phyloP scores from a whole-genome alignment of 2,797 vertebrate genomes.

The Sparus aurata region DNA sequence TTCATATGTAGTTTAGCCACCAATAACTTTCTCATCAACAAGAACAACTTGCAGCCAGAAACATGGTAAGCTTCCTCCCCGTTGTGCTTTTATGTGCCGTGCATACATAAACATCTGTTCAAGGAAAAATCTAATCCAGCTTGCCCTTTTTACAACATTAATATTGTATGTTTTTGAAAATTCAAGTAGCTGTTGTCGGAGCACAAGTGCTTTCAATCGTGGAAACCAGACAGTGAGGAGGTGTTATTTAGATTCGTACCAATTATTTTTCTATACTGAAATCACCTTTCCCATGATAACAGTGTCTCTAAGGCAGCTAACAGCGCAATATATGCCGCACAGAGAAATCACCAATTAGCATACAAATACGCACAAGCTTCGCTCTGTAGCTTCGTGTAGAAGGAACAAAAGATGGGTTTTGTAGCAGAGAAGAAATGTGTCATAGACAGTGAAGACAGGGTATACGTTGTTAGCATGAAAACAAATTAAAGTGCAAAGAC shows the following conservation, averaged over 20 bases:
- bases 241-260: conserved; percentile 50
- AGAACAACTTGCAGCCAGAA: conserved; percentile 48
- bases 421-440: conserved; percentile 9
- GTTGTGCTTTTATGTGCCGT: background rate
- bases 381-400: conserved; percentile 29
- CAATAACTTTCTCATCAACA: conserved; percentile 65
- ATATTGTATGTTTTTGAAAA: conserved; percentile 35
- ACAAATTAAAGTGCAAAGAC: conserved; percentile 11
- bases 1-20: conserved; percentile 67
- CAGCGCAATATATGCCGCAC: conserved; percentile 11
- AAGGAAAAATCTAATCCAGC: conserved; percentile 23
- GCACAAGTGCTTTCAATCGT: conserved; percentile 51
- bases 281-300: conserved; percentile 61
- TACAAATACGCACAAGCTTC: conserved; percentile 49
- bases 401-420: conserved; percentile 41
- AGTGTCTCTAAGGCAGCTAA: conserved; percentile 40
- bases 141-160: conserved; percentile 31
- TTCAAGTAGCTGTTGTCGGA: conserved; percentile 30
- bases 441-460: background rate
- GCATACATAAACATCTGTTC: conserved; percentile 41
- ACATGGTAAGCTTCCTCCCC: conserved; percentile 15
- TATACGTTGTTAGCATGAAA: conserved; percentile 27
- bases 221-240: conserved; percentile 32
- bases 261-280: conserved; percentile 63
- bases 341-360: conserved; percentile 70